Conservation (phyloP, 1,140 invertebrate genomes). For the Hylaeus volcanicus region DNA sequence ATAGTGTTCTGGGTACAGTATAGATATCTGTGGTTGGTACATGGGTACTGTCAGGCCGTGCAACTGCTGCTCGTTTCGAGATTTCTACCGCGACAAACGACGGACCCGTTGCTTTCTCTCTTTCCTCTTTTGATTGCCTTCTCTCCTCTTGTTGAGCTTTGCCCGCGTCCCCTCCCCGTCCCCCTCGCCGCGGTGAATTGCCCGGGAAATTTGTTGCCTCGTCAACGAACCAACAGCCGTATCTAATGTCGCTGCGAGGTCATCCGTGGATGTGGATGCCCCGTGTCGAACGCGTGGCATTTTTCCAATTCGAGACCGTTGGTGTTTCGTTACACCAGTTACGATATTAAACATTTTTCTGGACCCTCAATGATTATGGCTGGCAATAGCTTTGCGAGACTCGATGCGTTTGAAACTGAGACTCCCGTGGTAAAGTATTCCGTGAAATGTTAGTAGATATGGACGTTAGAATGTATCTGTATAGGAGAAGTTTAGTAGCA, state of each 20-base stretch:
- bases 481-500: too few species aligned
- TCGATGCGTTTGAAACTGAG: too few species aligned
- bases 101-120: conserved; percentile 20
- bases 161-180: neutral
- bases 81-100: conserved; percentile 56
- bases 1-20: too few species aligned
- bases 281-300: neutral
- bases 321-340: too few species aligned
- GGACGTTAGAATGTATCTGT: too few species aligned
- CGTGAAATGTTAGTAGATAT: too few species aligned
- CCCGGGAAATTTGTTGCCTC: conserved; percentile 49
- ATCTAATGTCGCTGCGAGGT: conserved; percentile 40
- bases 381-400: too few species aligned
- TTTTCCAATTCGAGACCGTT: neutral
- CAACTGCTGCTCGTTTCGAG: conserved; percentile 53
- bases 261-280: conserved; percentile 11
- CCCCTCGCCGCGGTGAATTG: conserved; percentile 15
- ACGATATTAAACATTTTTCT: too few species aligned
- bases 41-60: conserved; percentile 42
- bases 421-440: too few species aligned
- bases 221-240: conserved; percentile 32
- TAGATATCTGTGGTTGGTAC: conserved; percentile 3
- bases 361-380: too few species aligned
- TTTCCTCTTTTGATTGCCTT: neutral
- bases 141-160: neutral